Evolutionary conservation across 1,140 invertebrate species (phyloP).

Genomic region (Latrodectus geometricus): DNA sequence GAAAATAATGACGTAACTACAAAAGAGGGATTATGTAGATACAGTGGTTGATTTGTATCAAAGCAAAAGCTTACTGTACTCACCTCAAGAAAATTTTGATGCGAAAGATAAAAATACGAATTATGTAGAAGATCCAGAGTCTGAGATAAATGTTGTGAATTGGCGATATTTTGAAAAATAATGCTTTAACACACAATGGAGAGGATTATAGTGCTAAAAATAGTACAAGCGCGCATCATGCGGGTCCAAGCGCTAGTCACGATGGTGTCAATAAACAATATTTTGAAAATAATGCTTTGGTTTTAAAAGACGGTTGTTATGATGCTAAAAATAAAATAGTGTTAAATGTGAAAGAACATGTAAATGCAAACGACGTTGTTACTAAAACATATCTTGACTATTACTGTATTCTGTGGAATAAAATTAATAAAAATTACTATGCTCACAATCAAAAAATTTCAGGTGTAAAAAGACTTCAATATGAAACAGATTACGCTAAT

Average conservation of each 20-base stretch:
- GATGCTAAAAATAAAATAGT: slow-evolving; percentile 4
- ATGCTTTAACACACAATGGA: not conserved
- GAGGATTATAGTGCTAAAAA: not conserved
- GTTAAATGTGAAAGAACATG: not conserved
- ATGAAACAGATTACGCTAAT: not conserved
- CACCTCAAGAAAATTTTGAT: not conserved
- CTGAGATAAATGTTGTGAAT: not conserved
- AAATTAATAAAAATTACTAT: not conserved
- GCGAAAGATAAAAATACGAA: not conserved
- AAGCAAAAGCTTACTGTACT: too few relatives aligned
- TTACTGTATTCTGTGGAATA: too few relatives aligned
- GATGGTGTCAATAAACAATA: too few relatives aligned
- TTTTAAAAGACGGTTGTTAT: too few relatives aligned
- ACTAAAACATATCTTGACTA: too few relatives aligned
- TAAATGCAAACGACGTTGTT: too few relatives aligned
- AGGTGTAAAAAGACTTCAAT: not conserved
- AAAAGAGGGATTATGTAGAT: slow-evolving; percentile 15
- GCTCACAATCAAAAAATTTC: not conserved
- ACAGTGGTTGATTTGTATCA: not conserved
- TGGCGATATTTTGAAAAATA: slow-evolving; percentile 1
- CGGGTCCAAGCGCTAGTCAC: too few relatives aligned
- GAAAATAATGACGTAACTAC: not conserved
- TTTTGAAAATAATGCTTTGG: too few relatives aligned
- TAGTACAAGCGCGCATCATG: too few relatives aligned
- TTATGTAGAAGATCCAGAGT: not conserved